Evolutionary conservation across 1,140 invertebrate genomes (phyloP), one percentile per base, ranked within the genome.

Genomic region (Neodiprion virginianus): DNA sequence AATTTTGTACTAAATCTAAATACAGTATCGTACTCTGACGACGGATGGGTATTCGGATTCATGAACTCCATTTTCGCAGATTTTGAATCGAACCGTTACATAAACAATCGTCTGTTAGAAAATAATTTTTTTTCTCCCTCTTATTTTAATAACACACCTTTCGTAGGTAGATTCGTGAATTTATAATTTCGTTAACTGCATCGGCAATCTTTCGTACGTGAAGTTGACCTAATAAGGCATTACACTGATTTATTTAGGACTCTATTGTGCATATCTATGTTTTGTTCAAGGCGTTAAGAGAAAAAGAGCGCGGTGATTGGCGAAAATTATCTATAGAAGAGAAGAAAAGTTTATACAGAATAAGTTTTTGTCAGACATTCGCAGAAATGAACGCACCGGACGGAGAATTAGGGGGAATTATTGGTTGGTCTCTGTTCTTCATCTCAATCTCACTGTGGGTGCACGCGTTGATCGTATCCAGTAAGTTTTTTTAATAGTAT

Each of bases 241-340:
- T 5, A 40, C 28, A 40, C 28, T 40, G 28, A 40, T 40, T 40
- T 40, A 40, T 40, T 2, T 40, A 3, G 28, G 5, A 40, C 28
- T 40, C 5, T 40, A 3, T 40, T 40, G 28, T 40, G 28, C 28
- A 40, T 5, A 40, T 40, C 28, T 40, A 40, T 40, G 28, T 40
- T 40, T 5, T 40, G 28, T 70, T 79, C 21, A 71, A 89, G 82
- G 88, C 89, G 8, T 81, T 94, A 28, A 82, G 89, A 75, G 89
- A 92, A 76, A 94, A 94, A 79, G 93, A 94, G 79, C 91, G 91
- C 78, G 92, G 91, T 50, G 92, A 94, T 80, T 94, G 93, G 93
- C 91, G 90, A 75, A 90, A 89, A 65, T 78, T 94, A 0, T 89
- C 89, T 1, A 69, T 91, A 7, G 91, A 91, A 71, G 93, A 94